Evolutionary conservation across 2,888 invertebrate species (phyloP).

Genomic region (Acheta domesticus): DNA sequence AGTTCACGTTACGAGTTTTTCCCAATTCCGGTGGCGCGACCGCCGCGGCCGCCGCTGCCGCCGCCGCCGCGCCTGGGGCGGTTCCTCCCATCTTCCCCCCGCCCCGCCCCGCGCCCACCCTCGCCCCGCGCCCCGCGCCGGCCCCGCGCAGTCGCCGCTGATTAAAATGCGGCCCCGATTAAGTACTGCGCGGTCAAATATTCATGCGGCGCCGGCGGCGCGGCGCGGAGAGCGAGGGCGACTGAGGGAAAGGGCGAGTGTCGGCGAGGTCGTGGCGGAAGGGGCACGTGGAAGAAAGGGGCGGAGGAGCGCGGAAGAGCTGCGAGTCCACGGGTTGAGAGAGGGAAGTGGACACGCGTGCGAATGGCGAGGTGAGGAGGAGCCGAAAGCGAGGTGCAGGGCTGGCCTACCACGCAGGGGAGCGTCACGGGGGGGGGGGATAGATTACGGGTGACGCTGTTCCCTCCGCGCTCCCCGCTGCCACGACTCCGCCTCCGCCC

Average conservation of each 20-base stretch:
- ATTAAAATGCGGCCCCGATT: background rate
- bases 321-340: background rate
- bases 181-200: background rate
- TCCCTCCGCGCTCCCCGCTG: background rate
- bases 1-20: slow-evolving; percentile 18
- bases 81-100: background rate
- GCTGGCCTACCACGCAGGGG: too few relatives aligned
- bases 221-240: background rate
- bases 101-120: background rate
- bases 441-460: background rate
- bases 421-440: background rate
- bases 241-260: background rate
- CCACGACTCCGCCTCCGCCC: background rate
- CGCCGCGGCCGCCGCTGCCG: background rate
- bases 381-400: too few relatives aligned
- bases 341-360: background rate
- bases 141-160: background rate
- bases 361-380: too few relatives aligned
- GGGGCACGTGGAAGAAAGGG: background rate
- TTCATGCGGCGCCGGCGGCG: background rate
- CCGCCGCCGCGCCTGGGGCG: background rate
- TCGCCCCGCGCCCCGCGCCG: background rate
- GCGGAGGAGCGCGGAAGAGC: too few relatives aligned
- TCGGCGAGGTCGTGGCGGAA: background rate
- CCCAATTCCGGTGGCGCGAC: background rate